Base-by-base conservation (phyloP, 2,113 vertebrate species). In the Dromiciops gliroides region DNA sequence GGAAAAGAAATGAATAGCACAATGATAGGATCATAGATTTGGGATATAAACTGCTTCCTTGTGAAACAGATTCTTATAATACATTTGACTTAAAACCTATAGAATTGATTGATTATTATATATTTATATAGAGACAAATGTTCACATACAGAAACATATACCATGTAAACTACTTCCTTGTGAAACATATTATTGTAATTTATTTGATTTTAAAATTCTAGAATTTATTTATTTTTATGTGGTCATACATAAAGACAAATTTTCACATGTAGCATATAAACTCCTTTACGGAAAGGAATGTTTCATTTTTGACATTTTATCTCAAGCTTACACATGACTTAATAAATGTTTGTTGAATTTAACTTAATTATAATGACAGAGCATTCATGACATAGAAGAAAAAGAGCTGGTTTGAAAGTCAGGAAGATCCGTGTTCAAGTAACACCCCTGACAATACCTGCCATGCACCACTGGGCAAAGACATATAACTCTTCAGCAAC, bases 1-100 rank as follows among this genome's bases (percentile, higher is more conserved):
- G 91, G 53, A 96, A 96, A 94, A 48, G 96, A 92, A 19, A 6
- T 83, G 37, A 83, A 83, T 6, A 83, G n/a, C 6, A 83, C 47
- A 90, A 50, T 44, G 37, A 92, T 2, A 48, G 11, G 11, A 88
- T 89, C 25, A 83, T 8, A 89, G 44, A 12, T 3, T 89, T 92
- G 83, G 3, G 47, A 52, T 37, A 51, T 60, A 16, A 0, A 93
- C 37, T 90, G 48, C 26, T 24, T 93, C 25, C 47, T 90, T 89
- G 49, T 44, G 4, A 83, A 90, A 67, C 14, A 89, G 4, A 49
- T 51, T 90, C 93, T 94, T 48, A 14, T 53, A 53, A 16, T 83
- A 92, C 50, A 50, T 51, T 93, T 93, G 49, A 67, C 60, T 95
- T 97, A 48, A 37, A 95, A 50, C 44, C 91, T 3, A 67, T 9